Conservation (phyloP, 2,113 vertebrate species). For the Pogonocichla stellata region DNA sequence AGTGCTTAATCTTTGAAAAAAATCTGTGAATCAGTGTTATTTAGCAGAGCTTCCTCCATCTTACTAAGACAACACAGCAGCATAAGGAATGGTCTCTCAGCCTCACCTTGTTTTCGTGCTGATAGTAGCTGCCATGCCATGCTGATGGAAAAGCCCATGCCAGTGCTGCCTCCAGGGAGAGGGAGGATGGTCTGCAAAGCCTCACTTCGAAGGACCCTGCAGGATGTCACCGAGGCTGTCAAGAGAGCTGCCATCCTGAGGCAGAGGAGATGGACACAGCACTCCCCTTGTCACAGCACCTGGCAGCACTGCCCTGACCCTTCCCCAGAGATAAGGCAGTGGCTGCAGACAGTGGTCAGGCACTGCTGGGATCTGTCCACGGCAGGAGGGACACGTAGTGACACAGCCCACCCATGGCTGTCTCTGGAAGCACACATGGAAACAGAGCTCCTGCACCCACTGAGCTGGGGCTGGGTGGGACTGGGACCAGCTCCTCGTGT, state of each 20-base stretch:
- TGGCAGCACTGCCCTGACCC: fast-evolving
- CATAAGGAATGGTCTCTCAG: neutral
- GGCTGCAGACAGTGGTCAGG: neutral
- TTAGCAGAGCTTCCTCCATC: neutral
- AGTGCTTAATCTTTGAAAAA: neutral
- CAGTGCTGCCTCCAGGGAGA: neutral
- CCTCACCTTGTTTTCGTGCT: neutral
- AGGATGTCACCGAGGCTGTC: neutral
- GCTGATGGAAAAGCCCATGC: neutral
- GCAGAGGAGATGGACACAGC: neutral
- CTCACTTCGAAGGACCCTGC: neutral
- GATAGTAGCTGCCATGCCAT: neutral
- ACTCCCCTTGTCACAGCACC: neutral
- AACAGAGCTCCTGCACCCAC: neutral
- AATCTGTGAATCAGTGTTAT: neutral
- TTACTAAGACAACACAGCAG: neutral
- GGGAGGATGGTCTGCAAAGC: neutral
- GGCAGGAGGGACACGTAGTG: neutral
- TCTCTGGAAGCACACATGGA: neutral
- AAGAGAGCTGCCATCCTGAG: neutral
- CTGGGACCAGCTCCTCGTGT: fast-evolving
- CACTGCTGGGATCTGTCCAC: neutral
- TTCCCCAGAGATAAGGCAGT: neutral
- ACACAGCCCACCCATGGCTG: neutral
- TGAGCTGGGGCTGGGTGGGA: neutral